phyloP scores from a whole-genome alignment of 2,888 invertebrate genomes.

The Chaetogeoica ovagalla region DNA sequence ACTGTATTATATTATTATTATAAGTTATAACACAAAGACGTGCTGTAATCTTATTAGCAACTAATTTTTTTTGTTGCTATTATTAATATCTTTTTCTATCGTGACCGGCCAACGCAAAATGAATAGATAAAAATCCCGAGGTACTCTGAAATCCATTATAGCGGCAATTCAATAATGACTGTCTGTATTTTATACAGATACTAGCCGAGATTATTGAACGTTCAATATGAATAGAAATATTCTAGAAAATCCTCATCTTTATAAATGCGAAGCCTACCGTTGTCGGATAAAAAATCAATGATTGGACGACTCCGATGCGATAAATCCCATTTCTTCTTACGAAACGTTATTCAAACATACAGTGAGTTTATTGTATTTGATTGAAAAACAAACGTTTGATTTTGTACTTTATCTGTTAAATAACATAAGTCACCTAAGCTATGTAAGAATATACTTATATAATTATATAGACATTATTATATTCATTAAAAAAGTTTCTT shows the following conservation, averaged over 20 bases:
- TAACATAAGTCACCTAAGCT: neutral
- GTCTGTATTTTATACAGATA: neutral
- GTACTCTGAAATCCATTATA: constrained; percentile 37
- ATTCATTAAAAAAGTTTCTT: too few species aligned
- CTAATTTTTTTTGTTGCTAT: neutral
- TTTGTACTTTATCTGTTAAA: neutral
- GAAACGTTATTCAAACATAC: neutral
- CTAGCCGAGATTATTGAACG: neutral
- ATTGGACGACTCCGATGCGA: constrained; percentile 18
- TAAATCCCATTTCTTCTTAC: neutral
- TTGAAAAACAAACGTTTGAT: neutral
- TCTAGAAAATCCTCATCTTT: constrained; percentile 30
- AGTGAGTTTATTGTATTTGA: constrained; percentile 4
- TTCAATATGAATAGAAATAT: constrained; percentile 26
- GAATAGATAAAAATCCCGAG: constrained; percentile 19
- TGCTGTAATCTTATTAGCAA: constrained; percentile 29
- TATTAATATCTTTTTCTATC: neutral
- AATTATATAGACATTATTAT: too few species aligned
- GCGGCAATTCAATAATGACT: constrained; percentile 34
- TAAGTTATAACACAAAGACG: constrained; percentile 12
- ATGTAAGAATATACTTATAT: too few species aligned
- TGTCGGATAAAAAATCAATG: neutral
- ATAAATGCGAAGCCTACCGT: constrained; percentile 1
- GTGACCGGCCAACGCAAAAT: neutral
- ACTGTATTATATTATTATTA: neutral